Evolutionary conservation across 2,888 invertebrate genomes (phyloP).

Genomic region (Lepidocyrtoides sp.): DNA sequence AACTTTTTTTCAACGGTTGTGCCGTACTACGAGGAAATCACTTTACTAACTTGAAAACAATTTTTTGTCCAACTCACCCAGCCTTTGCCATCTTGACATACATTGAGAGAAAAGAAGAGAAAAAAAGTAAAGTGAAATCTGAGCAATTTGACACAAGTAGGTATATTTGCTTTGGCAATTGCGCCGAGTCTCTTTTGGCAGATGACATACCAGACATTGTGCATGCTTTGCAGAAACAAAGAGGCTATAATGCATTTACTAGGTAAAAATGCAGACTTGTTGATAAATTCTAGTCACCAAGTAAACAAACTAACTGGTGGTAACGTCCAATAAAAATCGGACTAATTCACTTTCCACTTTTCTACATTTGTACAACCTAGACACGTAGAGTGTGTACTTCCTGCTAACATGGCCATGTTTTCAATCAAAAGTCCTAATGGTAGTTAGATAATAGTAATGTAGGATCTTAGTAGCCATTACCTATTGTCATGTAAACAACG

Average conservation of each 20-base stretch:
- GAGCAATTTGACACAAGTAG: neutral
- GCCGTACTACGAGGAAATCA: neutral
- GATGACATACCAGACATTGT: conserved; percentile 5
- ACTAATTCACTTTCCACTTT: neutral
- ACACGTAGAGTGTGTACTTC: neutral
- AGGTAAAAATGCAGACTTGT: conserved; percentile 44
- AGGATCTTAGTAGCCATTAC: conserved; percentile 15
- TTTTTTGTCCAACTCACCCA: neutral
- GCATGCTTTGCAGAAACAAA: neutral
- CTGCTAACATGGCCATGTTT: neutral
- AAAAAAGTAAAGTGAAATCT: too few species aligned
- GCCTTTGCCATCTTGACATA: neutral
- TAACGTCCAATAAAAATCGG: neutral
- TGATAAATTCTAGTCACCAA: conserved; percentile 45
- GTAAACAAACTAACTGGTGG: neutral
- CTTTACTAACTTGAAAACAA: neutral
- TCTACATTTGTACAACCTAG: neutral
- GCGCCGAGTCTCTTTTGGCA: neutral
- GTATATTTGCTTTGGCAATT: neutral
- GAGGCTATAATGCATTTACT: conserved; percentile 15
- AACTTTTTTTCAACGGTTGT: neutral
- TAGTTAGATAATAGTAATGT: too few species aligned
- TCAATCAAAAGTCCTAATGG: neutral
- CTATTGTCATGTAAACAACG: conserved; percentile 43
- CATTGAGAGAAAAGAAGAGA: neutral